Base-by-base conservation (phyloP, 2,113 vertebrate species). In the Rana temporaria region DNA sequence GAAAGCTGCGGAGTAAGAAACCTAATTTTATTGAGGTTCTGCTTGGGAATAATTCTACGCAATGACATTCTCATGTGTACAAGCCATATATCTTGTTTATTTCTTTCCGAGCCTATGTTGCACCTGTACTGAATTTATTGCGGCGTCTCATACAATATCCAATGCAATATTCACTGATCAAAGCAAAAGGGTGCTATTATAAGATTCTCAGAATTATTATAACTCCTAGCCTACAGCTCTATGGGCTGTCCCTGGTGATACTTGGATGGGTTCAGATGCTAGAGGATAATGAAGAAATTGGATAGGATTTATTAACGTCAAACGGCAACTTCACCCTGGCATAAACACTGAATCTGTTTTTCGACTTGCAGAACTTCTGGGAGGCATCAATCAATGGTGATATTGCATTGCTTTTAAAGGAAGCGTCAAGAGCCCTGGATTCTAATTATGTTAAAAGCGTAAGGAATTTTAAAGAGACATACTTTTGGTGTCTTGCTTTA, bases 81-180 rank as follows among this genome's bases (percentile, higher is more conserved):
- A 56, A 67, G 71, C 19, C 63, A 68, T 75, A 75, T 48, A 82
- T 75, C 71, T 75, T 67, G 52, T 76, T 76, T 82, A 75, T 75
- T 59, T 74, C 48, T 42, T 65, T 48, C 79, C 73, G 55, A 74
- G 79, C 59, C 34, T 75, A 75, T 48, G 62, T 30, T 75, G 70
- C 79, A 82, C 79, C 79, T 82, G 79, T 66, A 66, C 48, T 55
- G 62, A 74, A 82, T 82, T 73, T 82, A 73, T 82, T 82, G 70
- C 70, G 1, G 60, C 78, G 32, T 62, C 71, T 66, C 57, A 57
- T n/a, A 82, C 70, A 74, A 74, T 32, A 82, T 65, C 30, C 70
- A 82, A 30, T 82, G 81, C 72, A 76, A 76, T 66, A 68, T 82
- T 76, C 71, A 66, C 34, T 76, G 42, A 66, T 82, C 34, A 67